Conservation (phyloP, 2,888 invertebrate species). For the Chalcis sispes region DNA sequence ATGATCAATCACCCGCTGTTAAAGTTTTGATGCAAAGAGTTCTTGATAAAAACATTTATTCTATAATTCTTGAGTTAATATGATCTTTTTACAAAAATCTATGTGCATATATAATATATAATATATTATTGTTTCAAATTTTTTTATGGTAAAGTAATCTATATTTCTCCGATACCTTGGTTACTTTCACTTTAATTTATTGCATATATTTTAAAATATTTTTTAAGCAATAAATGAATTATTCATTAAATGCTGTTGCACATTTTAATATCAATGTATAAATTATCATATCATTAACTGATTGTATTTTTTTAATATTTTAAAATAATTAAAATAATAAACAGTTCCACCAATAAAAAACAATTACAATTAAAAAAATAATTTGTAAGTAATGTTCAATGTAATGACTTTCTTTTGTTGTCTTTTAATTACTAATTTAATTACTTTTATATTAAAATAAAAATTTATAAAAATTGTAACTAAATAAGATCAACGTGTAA, state of each 20-base stretch:
- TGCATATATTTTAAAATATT: not conserved
- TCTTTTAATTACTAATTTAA: too few species aligned
- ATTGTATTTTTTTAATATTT: too few species aligned
- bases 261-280: too few species aligned
- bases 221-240: slow-evolving; percentile 11
- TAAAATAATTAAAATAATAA: too few species aligned
- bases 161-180: slow-evolving; percentile 1
- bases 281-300: too few species aligned
- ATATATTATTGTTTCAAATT: slow-evolving; percentile 11
- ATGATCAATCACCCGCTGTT: slow-evolving; percentile 24
- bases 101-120: not conserved
- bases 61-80: not conserved
- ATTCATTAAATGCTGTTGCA: slow-evolving; percentile 15
- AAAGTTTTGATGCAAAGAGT: not conserved
- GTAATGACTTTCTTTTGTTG: too few species aligned
- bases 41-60: not conserved
- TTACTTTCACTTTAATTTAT: slow-evolving; percentile 23
- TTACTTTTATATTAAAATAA: too few species aligned
- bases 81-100: slow-evolving; percentile 6
- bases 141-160: slow-evolving; percentile 19
- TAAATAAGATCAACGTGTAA: too few species aligned
- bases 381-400: too few species aligned
- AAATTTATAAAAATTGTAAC: too few species aligned
- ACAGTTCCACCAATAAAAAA: too few species aligned
- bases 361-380: too few species aligned